These are phyloP conservation scores for Heteropelma amictum DNA, from an alignment of 2,888 invertebrate genomes.

Conservation along the genomic window DNA sequence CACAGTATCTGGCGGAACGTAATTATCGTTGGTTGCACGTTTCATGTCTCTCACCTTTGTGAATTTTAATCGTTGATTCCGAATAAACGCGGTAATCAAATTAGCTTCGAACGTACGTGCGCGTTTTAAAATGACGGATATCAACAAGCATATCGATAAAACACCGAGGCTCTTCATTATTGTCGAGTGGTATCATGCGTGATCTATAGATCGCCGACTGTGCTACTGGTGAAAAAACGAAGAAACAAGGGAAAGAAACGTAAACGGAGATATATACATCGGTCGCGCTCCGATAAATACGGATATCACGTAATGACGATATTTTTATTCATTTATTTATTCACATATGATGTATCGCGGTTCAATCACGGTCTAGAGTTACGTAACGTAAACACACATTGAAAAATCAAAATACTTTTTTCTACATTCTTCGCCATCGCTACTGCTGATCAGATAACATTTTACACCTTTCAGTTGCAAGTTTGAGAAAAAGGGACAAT, in stretches of 20 bases:
- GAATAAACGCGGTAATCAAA: conserved; percentile 9
- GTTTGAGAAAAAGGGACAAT: neutral
- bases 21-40: conserved; percentile 2
- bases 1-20: conserved; percentile 37
- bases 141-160: conserved; percentile 3
- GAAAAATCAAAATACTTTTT: neutral
- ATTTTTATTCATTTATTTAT: conserved; percentile 43
- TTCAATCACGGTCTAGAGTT: conserved; percentile 36
- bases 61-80: conserved; percentile 15
- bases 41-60: conserved; percentile 11
- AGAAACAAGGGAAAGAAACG: conserved; percentile 2
- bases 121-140: conserved; percentile 4
- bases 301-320: conserved; percentile 42
- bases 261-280: conserved; percentile 7
- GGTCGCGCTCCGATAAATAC: conserved; percentile 40
- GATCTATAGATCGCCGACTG: conserved; percentile 8
- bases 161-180: conserved; percentile 38
- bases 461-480: too few relatives aligned
- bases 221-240: conserved; percentile 11
- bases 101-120: neutral
- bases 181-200: neutral
- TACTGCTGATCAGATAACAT: too few relatives aligned
- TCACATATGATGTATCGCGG: conserved; percentile 29
- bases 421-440: neutral
- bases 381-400: neutral